Percentiles rank a stretch among this genome's conserved stretches.
Evolutionary conservation across 2,797 vertebrate species (phyloP).

Genomic region (Sparidentex hasta): DNA sequence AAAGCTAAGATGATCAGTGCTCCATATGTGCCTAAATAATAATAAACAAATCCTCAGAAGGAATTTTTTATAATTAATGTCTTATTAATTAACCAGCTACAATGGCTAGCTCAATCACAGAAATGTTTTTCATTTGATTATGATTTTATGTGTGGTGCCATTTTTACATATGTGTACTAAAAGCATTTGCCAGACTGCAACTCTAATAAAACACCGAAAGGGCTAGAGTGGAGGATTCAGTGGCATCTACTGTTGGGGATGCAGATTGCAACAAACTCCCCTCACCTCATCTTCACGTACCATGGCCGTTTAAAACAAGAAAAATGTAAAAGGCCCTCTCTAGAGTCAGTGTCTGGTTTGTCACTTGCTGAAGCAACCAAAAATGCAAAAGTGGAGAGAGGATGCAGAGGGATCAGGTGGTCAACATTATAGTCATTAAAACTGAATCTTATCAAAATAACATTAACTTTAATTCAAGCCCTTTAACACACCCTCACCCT

Average conservation of each 20-base stretch:
- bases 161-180: slow-evolving; percentile 22
- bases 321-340: too few relatives aligned
- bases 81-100: slow-evolving; percentile 22
- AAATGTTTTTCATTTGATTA: slow-evolving; percentile 35
- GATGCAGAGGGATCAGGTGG: background rate
- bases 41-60: background rate
- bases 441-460: slow-evolving; percentile 15
- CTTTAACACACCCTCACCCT: slow-evolving; percentile 4
- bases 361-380: background rate
- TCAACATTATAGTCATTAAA: background rate
- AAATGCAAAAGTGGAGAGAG: background rate
- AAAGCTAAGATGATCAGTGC: slow-evolving; percentile 23
- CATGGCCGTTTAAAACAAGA: too few relatives aligned
- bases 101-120: slow-evolving; percentile 7
- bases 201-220: slow-evolving; percentile 1
- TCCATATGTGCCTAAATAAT: slow-evolving; percentile 20
- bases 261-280: too few relatives aligned
- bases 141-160: background rate
- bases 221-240: too few relatives aligned
- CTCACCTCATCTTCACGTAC: too few relatives aligned
- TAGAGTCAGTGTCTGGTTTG: too few relatives aligned
- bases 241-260: too few relatives aligned
- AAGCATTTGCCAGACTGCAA: slow-evolving; percentile 12
- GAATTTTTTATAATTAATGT: slow-evolving; percentile 32
- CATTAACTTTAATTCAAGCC: slow-evolving; percentile 21